These are phyloP conservation scores for Zoanthus gigantus DNA, from an alignment of 92 coral and sea anemone genomes.

Conservation along the genomic window DNA sequence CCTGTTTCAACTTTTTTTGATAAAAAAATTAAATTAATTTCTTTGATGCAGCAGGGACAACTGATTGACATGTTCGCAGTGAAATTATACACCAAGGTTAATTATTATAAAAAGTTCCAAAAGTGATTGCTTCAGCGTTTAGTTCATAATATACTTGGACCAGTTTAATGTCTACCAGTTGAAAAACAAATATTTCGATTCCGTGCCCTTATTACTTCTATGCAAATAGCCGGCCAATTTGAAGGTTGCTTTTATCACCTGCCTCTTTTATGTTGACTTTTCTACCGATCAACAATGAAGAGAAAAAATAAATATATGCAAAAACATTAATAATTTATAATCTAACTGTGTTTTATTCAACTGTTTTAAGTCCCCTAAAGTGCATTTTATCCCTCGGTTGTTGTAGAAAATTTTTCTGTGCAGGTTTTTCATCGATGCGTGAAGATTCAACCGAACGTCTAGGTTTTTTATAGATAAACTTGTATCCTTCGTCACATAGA, in stretches of 20 bases:
- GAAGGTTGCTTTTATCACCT: conserved; percentile 17
- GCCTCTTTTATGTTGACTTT: background rate
- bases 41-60: conserved; percentile 9
- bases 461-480: too few species aligned
- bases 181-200: conserved; percentile 14
- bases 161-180: background rate
- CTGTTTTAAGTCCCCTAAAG: too few species aligned
- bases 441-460: too few species aligned
- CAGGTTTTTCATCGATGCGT: too few species aligned
- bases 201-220: background rate
- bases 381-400: too few species aligned
- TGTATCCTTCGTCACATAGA: too few species aligned
- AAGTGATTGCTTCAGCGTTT: background rate
- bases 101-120: background rate
- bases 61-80: conserved; percentile 24
- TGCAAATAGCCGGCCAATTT: background rate
- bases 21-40: background rate
- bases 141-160: background rate
- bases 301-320: conserved; percentile 19
- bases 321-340: too few species aligned
- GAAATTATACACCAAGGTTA: background rate
- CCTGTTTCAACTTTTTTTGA: conserved; percentile 29
- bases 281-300: conserved; percentile 10
- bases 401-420: too few species aligned
- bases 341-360: too few species aligned